Evolutionary conservation across 2,797 vertebrate genomes (phyloP).

Genomic region (Betta splendens): DNA sequence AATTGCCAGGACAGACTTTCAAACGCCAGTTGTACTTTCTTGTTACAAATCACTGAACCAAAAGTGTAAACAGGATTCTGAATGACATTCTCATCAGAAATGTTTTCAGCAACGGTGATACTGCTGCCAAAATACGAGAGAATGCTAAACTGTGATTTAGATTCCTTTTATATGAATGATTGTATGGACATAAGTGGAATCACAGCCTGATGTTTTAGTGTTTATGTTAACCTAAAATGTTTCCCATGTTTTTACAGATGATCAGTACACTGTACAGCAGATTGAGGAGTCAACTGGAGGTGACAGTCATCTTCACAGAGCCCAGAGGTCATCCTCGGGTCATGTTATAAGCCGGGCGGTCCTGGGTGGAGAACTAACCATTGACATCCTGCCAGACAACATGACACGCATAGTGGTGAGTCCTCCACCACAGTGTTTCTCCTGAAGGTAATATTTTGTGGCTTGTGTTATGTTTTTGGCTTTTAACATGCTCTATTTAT

Average conservation of each 20-base stretch:
- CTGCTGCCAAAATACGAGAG: background rate
- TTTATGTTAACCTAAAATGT: slow-evolving; percentile 16
- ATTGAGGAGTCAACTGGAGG: slow-evolving; percentile 21
- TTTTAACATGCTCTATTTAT: slow-evolving; percentile 46
- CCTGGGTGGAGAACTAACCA: slow-evolving; percentile 80
- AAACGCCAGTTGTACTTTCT: slow-evolving; percentile 25
- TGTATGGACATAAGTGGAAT: background rate
- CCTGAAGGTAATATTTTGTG: slow-evolving; percentile 41
- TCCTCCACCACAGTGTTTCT: slow-evolving; percentile 32
- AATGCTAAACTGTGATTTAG: background rate
- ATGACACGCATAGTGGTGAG: slow-evolving; percentile 87
- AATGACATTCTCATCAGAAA: slow-evolving; percentile 25
- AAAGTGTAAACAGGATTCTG: slow-evolving; percentile 42
- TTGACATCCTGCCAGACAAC: slow-evolving; percentile 84
- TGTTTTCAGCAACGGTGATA: slow-evolving; percentile 7
- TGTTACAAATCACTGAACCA: slow-evolving; percentile 12
- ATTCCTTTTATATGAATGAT: background rate
- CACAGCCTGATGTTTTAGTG: background rate
- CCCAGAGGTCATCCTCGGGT: slow-evolving; percentile 45
- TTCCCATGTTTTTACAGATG: slow-evolving; percentile 53
- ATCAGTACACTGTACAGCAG: slow-evolving; percentile 29
- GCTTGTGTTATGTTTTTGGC: slow-evolving; percentile 35
- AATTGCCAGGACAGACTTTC: slow-evolving; percentile 11
- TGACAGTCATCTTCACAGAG: slow-evolving; percentile 24
- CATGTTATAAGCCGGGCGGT: slow-evolving; percentile 78